A percentile compares a stretch with the other conserved stretches of the same genome.
Conservation (phyloP, 2,113 vertebrate genomes). For the Rissa tridactyla region DNA sequence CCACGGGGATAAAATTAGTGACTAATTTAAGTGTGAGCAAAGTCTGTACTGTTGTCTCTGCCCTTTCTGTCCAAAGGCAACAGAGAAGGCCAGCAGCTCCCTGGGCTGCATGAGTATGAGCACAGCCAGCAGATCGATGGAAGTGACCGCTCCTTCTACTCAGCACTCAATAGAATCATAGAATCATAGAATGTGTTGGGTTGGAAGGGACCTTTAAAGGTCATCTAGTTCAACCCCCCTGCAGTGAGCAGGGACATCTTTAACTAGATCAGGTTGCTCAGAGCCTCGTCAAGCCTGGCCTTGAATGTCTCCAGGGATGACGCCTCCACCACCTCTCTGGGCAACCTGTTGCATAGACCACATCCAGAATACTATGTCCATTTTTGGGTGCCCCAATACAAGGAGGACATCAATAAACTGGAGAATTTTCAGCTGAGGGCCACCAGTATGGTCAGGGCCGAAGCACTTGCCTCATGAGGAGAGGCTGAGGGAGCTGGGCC, state of each 20-base stretch:
- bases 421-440: not conserved
- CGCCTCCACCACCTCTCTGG: too few species aligned
- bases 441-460: not conserved
- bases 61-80: not conserved
- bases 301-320: too few species aligned
- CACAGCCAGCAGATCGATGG: not conserved
- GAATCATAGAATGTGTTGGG: too few species aligned
- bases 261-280: too few species aligned
- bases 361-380: not conserved
- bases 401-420: not conserved
- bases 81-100: not conserved
- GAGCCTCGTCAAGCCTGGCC: too few species aligned
- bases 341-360: not conserved
- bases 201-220: too few species aligned
- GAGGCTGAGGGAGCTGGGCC: not conserved
- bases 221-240: too few species aligned
- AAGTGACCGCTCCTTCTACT: not conserved
- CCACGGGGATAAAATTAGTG: not conserved
- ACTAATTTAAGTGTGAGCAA: not conserved
- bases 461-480: not conserved
- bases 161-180: not conserved
- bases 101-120: not conserved
- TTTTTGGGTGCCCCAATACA: not conserved
- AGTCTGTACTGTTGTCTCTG: not conserved
- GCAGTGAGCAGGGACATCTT: too few species aligned